These are phyloP conservation scores for Echinometra lucunter DNA, from an alignment of 53 echinoderm and acorn worm species.

Conservation along the genomic window DNA sequence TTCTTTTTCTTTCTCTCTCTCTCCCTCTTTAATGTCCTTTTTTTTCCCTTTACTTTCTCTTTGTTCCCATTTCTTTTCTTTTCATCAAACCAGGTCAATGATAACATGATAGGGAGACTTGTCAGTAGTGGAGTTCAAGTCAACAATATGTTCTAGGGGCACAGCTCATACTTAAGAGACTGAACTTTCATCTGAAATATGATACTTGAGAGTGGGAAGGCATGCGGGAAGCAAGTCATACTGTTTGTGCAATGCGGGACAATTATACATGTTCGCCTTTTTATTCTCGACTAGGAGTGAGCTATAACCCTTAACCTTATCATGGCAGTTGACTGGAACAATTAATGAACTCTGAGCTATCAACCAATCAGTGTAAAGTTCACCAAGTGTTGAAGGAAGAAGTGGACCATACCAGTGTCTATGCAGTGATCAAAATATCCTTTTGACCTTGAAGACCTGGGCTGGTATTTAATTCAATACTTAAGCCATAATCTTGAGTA, in stretches of 20 bases:
- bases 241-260: background rate
- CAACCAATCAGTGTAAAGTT: no score
- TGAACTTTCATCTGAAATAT: background rate
- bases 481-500: no score
- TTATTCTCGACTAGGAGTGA: no score
- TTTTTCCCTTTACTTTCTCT: background rate
- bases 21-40: background rate
- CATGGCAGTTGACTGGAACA: no score
- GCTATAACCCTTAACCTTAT: no score
- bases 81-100: conserved; percentile 76
- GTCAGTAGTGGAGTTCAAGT: conserved; percentile 81
- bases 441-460: no score
- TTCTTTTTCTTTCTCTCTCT: background rate
- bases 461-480: no score
- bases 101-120: conserved; percentile 73
- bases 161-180: background rate
- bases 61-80: background rate
- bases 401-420: no score
- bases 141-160: conserved; percentile 90
- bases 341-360: no score
- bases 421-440: no score
- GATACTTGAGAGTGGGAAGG: background rate
- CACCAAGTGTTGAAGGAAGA: no score
- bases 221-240: background rate
- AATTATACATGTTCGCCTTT: no score